These are phyloP conservation scores for Labeo calbasu DNA, from an alignment of 2,797 vertebrate genomes.

Conservation along the genomic window DNA sequence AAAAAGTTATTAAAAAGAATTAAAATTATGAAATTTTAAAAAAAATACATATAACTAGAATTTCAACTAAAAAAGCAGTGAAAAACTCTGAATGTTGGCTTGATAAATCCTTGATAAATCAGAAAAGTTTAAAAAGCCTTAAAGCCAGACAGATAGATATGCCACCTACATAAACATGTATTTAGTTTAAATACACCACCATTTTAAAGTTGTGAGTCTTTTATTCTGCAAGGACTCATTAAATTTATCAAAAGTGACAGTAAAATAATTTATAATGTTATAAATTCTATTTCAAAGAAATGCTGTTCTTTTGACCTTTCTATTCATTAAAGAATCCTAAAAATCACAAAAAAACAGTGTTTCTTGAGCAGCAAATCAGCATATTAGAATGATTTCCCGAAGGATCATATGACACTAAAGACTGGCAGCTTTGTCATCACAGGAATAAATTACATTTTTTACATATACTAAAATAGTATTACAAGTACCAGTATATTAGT, in stretches of 20 bases:
- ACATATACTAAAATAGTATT: background rate
- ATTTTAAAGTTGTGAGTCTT: background rate
- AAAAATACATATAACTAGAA: too few relatives aligned
- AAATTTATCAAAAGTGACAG: too few relatives aligned
- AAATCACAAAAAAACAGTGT: background rate
- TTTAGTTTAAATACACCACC: background rate
- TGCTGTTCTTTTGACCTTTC: background rate
- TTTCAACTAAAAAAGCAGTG: too few relatives aligned
- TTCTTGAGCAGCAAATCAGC: background rate
- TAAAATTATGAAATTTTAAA: too few relatives aligned
- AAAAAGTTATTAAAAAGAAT: background rate
- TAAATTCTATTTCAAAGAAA: background rate
- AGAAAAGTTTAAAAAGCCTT: background rate
- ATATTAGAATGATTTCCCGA: background rate
- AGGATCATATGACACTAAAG: background rate
- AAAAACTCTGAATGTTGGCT: background rate
- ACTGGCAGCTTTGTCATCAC: background rate
- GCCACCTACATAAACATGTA: background rate
- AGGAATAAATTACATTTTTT: background rate
- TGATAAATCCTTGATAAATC: background rate
- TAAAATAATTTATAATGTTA: background rate
- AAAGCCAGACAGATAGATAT: background rate
- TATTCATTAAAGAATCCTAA: background rate
- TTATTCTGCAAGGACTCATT: background rate
- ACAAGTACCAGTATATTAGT: background rate